These are phyloP conservation scores for Tanytarsus gracilentus DNA, from an alignment of 2,888 invertebrate species.

Conservation along the genomic window DNA sequence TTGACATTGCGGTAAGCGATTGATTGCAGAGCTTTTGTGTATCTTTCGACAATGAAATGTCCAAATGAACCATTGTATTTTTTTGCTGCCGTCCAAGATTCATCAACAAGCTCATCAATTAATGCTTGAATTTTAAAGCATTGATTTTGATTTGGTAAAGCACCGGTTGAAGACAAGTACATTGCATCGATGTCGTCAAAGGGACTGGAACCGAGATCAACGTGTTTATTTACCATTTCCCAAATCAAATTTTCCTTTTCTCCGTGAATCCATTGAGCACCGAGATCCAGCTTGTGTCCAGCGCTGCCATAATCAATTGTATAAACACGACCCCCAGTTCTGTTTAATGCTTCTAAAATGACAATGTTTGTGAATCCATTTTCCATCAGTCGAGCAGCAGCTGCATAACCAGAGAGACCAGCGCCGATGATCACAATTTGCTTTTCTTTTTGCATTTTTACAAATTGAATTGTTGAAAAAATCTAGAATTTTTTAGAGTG, in stretches of 20 bases:
- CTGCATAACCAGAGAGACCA: constrained; percentile 49
- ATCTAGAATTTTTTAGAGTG: too few species aligned
- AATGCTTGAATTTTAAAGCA: background rate
- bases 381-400: constrained; percentile 45
- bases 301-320: constrained; percentile 42
- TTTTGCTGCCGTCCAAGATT: too few species aligned
- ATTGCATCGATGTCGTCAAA: background rate
- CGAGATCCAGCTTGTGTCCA: constrained; percentile 17
- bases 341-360: constrained; percentile 45
- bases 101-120: background rate
- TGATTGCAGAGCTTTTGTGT: background rate
- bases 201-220: background rate
- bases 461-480: too few species aligned
- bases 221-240: background rate
- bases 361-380: constrained; percentile 44
- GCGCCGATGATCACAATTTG: constrained; percentile 50
- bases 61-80: background rate
- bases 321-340: constrained; percentile 46
- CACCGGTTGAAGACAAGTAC: constrained; percentile 31
- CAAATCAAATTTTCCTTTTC: constrained; percentile 6
- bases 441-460: constrained; percentile 25
- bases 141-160: background rate
- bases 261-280: constrained; percentile 21
- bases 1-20: background rate
- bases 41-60: background rate